Base-by-base conservation (phyloP, 2,797 vertebrate genomes). In the Etheostoma nigrum region DNA sequence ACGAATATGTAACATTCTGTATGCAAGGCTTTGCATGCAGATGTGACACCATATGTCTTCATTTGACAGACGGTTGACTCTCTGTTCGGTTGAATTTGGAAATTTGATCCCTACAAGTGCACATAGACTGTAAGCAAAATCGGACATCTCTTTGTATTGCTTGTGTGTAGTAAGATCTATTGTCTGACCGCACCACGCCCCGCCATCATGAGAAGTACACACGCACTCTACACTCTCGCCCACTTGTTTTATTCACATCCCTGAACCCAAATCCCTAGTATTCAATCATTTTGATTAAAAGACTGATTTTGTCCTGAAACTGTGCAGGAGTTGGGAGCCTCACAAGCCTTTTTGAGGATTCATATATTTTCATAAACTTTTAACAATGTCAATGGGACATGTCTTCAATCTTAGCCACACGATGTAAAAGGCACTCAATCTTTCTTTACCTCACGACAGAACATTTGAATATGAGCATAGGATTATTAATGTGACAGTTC, bases 321-420 rank as follows among this genome's bases (percentile, higher is more conserved):
- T 95, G 94, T 89, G 94, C 76, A 93, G 94, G 94, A 96, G 95
- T 96, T 95, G 57, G 94, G 89, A 95, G 95, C 93, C 88, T 84
- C 66, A 94, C 90, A 94, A 96, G 94, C 96, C 96, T 95, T 95
- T 97, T 96, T 97, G 95, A 97, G 95, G 96, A 96, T 97, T 97
- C 97, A 97, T 97, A 97, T 97, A 97, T 98, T 97, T 97, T 97
- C 97, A 98, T 98, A 97, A 97, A 98, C 96, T 98, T 98, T 97
- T 97, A 97, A 97, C 97, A 97, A 97, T 97, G 96, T 98, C 97
- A 97, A 95, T 92, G 95, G 96, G 96, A 97, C 96, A 96, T 95
- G 96, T 98, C 96, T 97, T 98, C 97, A 96, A 97, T 98, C 97
- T 98, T 96, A 92, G 96, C 96, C 95, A 88, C 94, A 95, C 93